Base-by-base conservation (phyloP, 2,888 invertebrate genomes). In the Cordilura impudica region DNA sequence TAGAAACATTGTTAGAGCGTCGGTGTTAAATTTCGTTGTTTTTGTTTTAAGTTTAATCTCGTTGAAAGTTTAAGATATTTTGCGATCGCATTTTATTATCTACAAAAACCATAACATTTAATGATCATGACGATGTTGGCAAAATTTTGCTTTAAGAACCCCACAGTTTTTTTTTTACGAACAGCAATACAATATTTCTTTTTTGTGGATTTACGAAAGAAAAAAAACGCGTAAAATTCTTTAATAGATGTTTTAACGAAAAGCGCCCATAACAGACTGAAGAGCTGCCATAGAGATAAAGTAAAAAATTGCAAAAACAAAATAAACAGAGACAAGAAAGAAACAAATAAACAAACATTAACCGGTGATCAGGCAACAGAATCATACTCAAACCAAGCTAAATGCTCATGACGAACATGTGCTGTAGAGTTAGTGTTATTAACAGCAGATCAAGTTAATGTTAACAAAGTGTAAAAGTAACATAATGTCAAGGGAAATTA, bases 251-350 rank as follows among this genome's bases (percentile, higher is more conserved):
- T 79, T 72, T 75, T 66, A 75, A 67, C 66, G 71, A 67, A 75
- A 58, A 79, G 79, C 79, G 79, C 79, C 79, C 51, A 75, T 79
- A 79, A 79, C 71, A 79, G 79, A 79, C 79, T 79, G 58, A 79
- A 75, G 75, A 75, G 67, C 67, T 72, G 56, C 67, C 58, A 67
- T 39, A 61, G 67, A 56, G 75, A 72, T 72, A 75, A 79, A 31
- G 47, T 75, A 67, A 72, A 79, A 78, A 75, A 71, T n/a, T 67
- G 61, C 51, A 35, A 51, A 63, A 47, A n/a, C n/a, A n/a, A 63
- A 63, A 51, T 4, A 63, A 61, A 45, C 61, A 61, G 45, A 45
- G 14, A 58, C 61, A 77, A 53, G 54, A 65, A 54, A 71, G 72
- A 60, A 77, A 71, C 45, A 19, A 35, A n/a, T 23, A 43, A 31